Base-by-base conservation (phyloP, 2,888 invertebrate genomes). In the Campaea margaritaria region DNA sequence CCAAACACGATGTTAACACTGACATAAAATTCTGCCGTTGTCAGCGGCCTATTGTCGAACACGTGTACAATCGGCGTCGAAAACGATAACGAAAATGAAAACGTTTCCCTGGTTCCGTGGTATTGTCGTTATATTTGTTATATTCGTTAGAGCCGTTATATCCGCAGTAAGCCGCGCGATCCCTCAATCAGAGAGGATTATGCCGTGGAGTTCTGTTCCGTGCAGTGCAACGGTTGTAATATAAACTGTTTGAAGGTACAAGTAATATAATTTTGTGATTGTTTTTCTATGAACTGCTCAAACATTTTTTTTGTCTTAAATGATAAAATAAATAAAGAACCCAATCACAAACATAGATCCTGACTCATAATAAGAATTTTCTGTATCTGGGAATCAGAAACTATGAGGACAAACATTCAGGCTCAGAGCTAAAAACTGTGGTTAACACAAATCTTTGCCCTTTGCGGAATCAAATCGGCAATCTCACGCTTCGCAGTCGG, bases 171-270 rank as follows among this genome's bases (percentile, higher is more conserved):
- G 68, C 72, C 70, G 68, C 67, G 63, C 65, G 73, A 81, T 78
- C 81, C 74, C 72, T 75, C 78, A 78, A 79, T 80, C 80, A 79
- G 68, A 67, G 61, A 47, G 77, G 81, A 78, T 82, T 78, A 80
- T 68, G 60, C 61, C 55, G 64, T 13, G 15, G 49, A 45, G 46
- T 50, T 61, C 68, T 49, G 47, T 47, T 38, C 31, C 13, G 47
- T 34, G 41, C 50, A n/a, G 21, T 47, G 60, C 50, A 47, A 31
- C 55, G 46, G 50, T 49, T 39, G n/a, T 51, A n/a, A 21, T 27
- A 2, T 27, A n/a, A 27, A 27, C 27, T 7, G 27, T 27, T 5
- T 27, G 2, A 21, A 42, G 53, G 27, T 21, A 28, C 38, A n/a
- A n/a, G n/a, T n/a, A 50, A 50, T 39, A 34, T 31, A 31, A 39